Evolutionary conservation across 1,140 invertebrate species (phyloP), one percentile per base, ranked within the genome.

Genomic region (Copidosoma floridanum): DNA sequence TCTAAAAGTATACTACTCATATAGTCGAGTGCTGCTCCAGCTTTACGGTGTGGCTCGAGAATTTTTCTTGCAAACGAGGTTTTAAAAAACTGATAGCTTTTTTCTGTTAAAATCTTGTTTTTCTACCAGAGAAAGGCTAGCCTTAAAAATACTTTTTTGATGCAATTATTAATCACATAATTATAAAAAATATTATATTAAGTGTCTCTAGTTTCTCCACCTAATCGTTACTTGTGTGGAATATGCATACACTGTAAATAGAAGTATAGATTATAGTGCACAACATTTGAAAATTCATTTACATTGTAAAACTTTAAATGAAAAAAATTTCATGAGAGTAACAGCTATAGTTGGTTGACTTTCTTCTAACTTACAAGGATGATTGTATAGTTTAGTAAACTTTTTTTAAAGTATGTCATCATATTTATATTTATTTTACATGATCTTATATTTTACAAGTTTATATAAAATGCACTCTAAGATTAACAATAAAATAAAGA

Each of bases 371-470:
- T 38, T 51, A 57, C 56, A 59, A 41, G 23, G 23, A 51, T n/a
- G n/a, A n/a, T n/a, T n/a, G n/a, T n/a, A n/a, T n/a, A n/a, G n/a
- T n/a, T 57, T 18, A 37, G 12, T 23, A 23, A 32, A n/a, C n/a
- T 37, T 11, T 32, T 46, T 46, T 53, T 7, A 11, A 26, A 44
- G 10, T 53, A 53, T 18, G 7, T 20, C 35, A n/a, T n/a, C n/a
- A n/a, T n/a, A n/a, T n/a, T n/a, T n/a, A n/a, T n/a, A 48, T 60
- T 53, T 54, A 60, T 60, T 54, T 60, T 46, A 53, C 32, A 60
- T 60, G 47, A 27, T n/a, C n/a, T n/a, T n/a, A n/a, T 38, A 46
- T 53, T 60, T 60, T 54, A 54, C 50, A 60, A 47, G 10, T 38
- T 40, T 14, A 47, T 47, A 60, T 48, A 60, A 37, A 60, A 47